These are phyloP conservation scores for Sisyra nigra DNA, from an alignment of 2,888 invertebrate species.

Conservation along the genomic window DNA sequence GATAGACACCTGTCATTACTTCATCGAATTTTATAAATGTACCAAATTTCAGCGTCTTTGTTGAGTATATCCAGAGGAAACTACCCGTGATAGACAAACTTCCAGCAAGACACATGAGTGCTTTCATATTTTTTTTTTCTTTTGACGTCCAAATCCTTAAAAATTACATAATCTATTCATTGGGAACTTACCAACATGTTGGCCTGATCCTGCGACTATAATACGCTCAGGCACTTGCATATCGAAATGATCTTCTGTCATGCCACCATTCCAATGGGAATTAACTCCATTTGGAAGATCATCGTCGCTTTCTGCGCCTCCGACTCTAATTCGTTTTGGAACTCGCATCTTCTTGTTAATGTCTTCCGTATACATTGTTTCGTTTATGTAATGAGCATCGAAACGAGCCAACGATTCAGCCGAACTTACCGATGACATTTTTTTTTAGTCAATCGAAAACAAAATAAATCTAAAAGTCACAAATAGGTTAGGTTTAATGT, in stretches of 20 bases:
- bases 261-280: conserved; percentile 35
- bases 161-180: too few relatives aligned
- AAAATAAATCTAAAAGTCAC: not conserved
- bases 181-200: conserved; percentile 37
- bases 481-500: too few relatives aligned
- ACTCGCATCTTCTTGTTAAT: conserved; percentile 71
- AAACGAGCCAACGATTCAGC: conserved; percentile 11
- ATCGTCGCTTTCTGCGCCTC: conserved; percentile 51
- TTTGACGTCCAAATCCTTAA: too few relatives aligned
- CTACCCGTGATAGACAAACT: too few relatives aligned
- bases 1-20: too few relatives aligned
- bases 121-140: too few relatives aligned
- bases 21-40: too few relatives aligned
- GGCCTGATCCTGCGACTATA: conserved; percentile 67
- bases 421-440: conserved; percentile 5
- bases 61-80: too few relatives aligned
- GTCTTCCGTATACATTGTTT: conserved; percentile 53
- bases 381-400: conserved; percentile 42
- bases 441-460: not conserved
- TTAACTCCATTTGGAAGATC: conserved; percentile 37
- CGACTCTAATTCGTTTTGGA: conserved; percentile 62
- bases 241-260: conserved; percentile 53
- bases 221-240: conserved; percentile 93
- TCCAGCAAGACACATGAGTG: too few relatives aligned
- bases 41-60: too few relatives aligned